Conservation (phyloP, 2,888 invertebrate species). For the Eueremaeus valkanovi region DNA sequence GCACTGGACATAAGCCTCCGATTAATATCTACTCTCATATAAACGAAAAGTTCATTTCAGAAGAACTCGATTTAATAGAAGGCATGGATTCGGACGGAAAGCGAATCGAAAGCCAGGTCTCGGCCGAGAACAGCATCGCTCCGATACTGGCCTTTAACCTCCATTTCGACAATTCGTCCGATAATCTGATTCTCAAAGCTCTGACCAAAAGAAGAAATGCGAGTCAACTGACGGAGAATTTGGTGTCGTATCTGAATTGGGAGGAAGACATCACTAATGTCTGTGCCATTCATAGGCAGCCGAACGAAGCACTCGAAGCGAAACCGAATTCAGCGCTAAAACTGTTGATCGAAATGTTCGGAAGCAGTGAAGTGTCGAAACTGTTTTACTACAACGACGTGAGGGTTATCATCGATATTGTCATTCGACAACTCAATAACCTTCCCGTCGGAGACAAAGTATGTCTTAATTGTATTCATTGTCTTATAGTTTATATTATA, state of each 20-base stretch:
- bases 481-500: background rate
- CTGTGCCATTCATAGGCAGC: background rate
- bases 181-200: constrained; percentile 52
- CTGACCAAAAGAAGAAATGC: constrained; percentile 59
- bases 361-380: constrained; percentile 69
- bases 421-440: constrained; percentile 83
- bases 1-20: constrained; percentile 83
- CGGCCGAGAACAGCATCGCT: constrained; percentile 71
- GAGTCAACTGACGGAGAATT: constrained; percentile 85
- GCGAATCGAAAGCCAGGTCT: constrained; percentile 60
- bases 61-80: constrained; percentile 76
- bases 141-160: constrained; percentile 82
- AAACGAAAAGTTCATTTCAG: constrained; percentile 73
- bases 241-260: constrained; percentile 77
- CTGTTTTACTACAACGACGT: constrained; percentile 93
- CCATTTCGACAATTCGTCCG: constrained; percentile 62
- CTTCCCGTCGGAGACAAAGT: constrained; percentile 73
- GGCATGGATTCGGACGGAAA: constrained; percentile 72
- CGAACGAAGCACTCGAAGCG: background rate
- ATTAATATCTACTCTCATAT: constrained; percentile 81
- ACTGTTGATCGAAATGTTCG: constrained; percentile 80
- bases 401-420: constrained; percentile 87
- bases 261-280: constrained; percentile 60
- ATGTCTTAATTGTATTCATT: constrained; percentile 44
- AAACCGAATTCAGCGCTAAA: constrained; percentile 82